phyloP scores from a whole-genome alignment of 2,797 vertebrate species.

The Pyrocephalus nanus region DNA sequence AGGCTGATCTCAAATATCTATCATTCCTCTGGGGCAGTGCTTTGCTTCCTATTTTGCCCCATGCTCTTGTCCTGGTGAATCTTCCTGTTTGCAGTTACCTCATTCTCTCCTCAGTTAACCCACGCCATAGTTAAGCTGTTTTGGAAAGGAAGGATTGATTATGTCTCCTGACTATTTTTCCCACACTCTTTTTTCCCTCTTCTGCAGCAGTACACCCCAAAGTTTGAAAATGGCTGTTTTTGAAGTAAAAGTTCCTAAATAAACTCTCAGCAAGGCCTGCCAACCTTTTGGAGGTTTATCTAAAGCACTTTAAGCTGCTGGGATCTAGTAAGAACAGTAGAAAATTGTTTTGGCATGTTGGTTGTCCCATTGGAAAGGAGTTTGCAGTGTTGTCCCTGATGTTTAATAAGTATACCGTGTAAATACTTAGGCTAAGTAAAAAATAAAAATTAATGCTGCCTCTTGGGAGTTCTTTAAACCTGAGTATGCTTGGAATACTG shows the following conservation, averaged over 20 bases:
- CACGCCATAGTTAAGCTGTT: background rate
- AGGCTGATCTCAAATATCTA: background rate
- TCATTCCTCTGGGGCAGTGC: fast-evolving
- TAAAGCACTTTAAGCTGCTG: background rate
- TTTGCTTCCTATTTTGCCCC: background rate
- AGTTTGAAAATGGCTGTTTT: background rate
- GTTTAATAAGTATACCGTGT: background rate
- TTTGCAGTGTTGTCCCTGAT: background rate
- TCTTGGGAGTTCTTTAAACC: background rate
- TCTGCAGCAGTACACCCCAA: background rate
- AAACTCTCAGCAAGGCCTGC: background rate
- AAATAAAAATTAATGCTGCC: background rate
- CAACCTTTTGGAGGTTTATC: background rate
- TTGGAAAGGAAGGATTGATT: background rate
- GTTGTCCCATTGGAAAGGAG: background rate
- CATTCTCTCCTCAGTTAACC: background rate
- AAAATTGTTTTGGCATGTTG: background rate
- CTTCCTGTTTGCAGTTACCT: background rate
- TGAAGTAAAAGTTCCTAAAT: background rate
- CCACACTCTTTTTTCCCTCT: background rate
- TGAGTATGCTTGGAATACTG: background rate
- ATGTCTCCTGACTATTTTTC: background rate
- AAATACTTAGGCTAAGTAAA: background rate
- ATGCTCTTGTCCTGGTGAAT: background rate
- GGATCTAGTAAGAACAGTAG: background rate